phyloP scores from a whole-genome alignment of 2,797 vertebrate genomes.

The Craterocephalus amniculus region DNA sequence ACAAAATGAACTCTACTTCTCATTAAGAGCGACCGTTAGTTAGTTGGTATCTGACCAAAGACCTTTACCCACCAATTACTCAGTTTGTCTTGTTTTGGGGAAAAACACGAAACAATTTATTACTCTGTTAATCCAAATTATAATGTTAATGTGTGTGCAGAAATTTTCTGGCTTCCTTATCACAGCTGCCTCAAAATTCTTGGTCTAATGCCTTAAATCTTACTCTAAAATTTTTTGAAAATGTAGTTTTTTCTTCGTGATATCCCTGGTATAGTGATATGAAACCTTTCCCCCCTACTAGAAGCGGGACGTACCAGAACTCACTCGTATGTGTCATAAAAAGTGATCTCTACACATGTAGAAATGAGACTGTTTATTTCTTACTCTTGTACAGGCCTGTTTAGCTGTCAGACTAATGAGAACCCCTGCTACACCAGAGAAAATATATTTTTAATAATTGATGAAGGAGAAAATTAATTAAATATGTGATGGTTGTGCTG shows the following conservation, averaged over 20 bases:
- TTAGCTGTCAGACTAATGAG: background rate
- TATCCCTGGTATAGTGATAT: background rate
- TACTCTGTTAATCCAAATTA: background rate
- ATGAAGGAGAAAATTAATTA: background rate
- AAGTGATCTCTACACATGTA: too few relatives aligned
- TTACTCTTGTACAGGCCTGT: too few relatives aligned
- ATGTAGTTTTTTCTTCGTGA: background rate
- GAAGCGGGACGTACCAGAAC: too few relatives aligned
- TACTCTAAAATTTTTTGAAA: background rate
- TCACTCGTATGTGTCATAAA: too few relatives aligned
- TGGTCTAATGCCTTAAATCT: background rate
- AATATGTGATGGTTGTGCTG: background rate
- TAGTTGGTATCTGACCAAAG: background rate
- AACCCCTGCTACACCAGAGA: background rate
- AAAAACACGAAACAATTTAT: background rate
- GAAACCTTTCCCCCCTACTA: background rate
- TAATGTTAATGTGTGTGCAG: background rate
- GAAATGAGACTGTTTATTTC: too few relatives aligned
- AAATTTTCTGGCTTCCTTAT: background rate
- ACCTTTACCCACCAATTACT: background rate
- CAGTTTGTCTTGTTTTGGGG: background rate
- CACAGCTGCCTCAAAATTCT: background rate
- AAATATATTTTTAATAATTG: background rate
- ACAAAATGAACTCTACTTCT: background rate
- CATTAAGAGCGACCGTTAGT: background rate